Conservation (phyloP, 2,888 invertebrate species). For the Odontocerum albicorne region DNA sequence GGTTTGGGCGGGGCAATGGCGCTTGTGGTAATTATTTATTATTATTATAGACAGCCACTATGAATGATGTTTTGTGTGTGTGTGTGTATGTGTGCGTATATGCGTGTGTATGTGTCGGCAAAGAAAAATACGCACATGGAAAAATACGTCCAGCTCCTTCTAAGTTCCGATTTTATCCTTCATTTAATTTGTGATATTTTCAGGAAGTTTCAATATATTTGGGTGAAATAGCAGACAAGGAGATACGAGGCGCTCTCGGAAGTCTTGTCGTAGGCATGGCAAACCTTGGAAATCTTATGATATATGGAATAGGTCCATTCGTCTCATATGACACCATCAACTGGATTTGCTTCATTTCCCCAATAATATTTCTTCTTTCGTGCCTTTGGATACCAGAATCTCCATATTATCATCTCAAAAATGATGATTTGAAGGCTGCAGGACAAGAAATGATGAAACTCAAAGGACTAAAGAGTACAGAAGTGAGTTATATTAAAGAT, state of each 20-base stretch:
- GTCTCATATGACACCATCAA: slow-evolving; percentile 52
- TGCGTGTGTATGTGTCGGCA: no score
- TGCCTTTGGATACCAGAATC: slow-evolving; percentile 65
- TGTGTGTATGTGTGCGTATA: no score
- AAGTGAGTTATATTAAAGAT: slow-evolving; percentile 46
- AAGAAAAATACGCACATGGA: no score
- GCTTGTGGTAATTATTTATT: slow-evolving; percentile 48
- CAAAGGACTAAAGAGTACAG: slow-evolving; percentile 50
- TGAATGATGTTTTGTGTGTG: no score
- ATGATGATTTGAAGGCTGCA: slow-evolving; percentile 52
- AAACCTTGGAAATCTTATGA: slow-evolving; percentile 50
- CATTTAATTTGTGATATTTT: no score
- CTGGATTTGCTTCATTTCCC: slow-evolving; percentile 51
- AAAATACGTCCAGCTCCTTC: no score
- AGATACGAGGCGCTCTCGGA: slow-evolving; percentile 53
- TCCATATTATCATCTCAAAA: slow-evolving; percentile 61
- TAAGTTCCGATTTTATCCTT: no score
- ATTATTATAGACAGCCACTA: no score
- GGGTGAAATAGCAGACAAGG: slow-evolving; percentile 57
- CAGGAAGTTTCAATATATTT: slow-evolving; percentile 57
- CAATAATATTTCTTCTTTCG: slow-evolving; percentile 50
- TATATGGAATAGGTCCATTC: slow-evolving; percentile 54
- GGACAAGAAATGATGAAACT: slow-evolving; percentile 49
- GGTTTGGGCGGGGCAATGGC: slow-evolving; percentile 58
- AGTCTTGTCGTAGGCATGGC: slow-evolving; percentile 56